These are phyloP conservation scores for Lagria hirta DNA, from an alignment of 2,888 invertebrate genomes.

Conservation along the genomic window DNA sequence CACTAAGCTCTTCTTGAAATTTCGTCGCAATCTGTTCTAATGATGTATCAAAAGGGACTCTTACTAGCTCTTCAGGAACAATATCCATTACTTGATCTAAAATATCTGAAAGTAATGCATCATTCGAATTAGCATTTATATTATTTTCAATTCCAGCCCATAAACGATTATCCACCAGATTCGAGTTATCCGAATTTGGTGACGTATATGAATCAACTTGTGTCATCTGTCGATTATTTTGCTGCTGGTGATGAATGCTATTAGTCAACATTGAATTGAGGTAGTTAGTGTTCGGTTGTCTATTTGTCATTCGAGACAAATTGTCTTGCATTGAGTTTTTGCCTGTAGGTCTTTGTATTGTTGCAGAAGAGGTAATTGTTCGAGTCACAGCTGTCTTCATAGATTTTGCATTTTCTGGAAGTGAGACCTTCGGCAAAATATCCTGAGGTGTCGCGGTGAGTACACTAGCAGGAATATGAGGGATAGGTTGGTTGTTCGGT, in stretches of 20 bases:
- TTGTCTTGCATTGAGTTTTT: slow-evolving; percentile 31
- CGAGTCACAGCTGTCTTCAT: slow-evolving; percentile 40
- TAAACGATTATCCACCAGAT: slow-evolving; percentile 31
- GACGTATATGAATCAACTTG: slow-evolving; percentile 42
- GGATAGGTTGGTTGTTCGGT: slow-evolving; percentile 62
- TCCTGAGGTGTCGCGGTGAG: slow-evolving; percentile 73
- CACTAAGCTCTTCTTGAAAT: slow-evolving; percentile 57
- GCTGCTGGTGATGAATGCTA: slow-evolving; percentile 28
- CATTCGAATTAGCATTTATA: slow-evolving; percentile 55
- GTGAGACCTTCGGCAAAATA: slow-evolving; percentile 58
- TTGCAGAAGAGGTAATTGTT: slow-evolving; percentile 24
- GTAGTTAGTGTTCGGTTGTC: slow-evolving; percentile 48
- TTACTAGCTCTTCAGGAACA: slow-evolving; percentile 46
- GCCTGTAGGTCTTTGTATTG: slow-evolving; percentile 24
- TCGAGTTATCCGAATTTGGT: slow-evolving; percentile 44
- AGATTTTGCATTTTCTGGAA: slow-evolving; percentile 18
- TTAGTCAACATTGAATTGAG: slow-evolving; percentile 50
- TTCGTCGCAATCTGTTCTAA: slow-evolving; percentile 37
- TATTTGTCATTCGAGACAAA: slow-evolving; percentile 20
- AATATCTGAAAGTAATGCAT: slow-evolving; percentile 78
- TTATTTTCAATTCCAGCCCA: slow-evolving; percentile 54
- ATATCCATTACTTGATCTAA: slow-evolving; percentile 61
- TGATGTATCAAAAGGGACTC: slow-evolving; percentile 51
- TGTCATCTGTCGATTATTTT: slow-evolving; percentile 34
- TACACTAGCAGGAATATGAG: slow-evolving; percentile 65